Base-by-base conservation (phyloP, 2,888 invertebrate genomes). In the Caenorhabditis sp. region DNA sequence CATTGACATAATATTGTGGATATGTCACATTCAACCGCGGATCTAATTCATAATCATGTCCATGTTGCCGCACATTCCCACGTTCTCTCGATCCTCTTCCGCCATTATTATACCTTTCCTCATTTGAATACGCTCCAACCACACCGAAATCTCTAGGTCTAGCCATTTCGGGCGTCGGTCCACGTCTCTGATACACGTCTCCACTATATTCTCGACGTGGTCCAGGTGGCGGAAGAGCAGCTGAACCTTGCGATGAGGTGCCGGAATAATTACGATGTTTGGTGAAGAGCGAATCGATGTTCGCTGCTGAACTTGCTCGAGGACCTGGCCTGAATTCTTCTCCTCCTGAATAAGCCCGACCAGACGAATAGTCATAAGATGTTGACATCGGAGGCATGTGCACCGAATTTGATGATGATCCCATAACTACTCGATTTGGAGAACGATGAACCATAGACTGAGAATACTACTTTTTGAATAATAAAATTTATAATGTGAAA, bases 1-100 rank as follows among this genome's bases (percentile, higher is more conserved):
- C 65, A 36, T 73, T 59, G 21, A 68, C 68, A 56, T 68, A 63
- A 31, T 62, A 66, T 49, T 73, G 68, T 36, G 73, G 68, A 68
- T 73, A 73, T 0, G 65, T 65, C 7, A 73, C 73, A 57, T 73
- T 68, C 38, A 73, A 63, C 7, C 73, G 59, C 1, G 73, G 73
- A 63, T 73, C 73, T 50, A 73, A 54, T 43, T 73, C 73, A 50
- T 73, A 73, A n/a, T 73, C 73, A 36, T 73, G 60, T 56, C 68
- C 65, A 38, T 73, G 73, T 20, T 65, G 59, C 10, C 73, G 53
- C 0, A 69, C 56, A 10, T 58, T 54, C 54, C 70, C 70, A n/a
- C 27, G 21, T 17, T 25, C 14, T 2, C 52, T 50, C 38, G 43
- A 67, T 27, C 49, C 3, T 1, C 52, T 49, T 26, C 60, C 54